These are phyloP conservation scores for Muntiacus reevesi DNA, from an alignment of 2,113 vertebrate genomes.

Conservation along the genomic window DNA sequence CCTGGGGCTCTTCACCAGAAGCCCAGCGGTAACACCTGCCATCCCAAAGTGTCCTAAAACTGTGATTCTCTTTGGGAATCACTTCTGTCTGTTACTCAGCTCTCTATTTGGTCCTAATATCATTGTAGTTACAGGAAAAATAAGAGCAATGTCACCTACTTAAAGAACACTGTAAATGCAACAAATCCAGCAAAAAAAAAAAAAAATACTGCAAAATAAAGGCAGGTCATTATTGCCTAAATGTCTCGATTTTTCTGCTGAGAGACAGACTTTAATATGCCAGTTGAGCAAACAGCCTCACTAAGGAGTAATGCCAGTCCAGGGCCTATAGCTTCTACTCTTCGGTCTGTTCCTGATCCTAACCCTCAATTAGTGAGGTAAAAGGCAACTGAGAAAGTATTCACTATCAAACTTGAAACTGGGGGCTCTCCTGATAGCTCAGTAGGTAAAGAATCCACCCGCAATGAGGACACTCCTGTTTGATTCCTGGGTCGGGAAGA, in stretches of 20 bases:
- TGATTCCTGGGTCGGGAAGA: not conserved
- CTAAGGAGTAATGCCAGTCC: not conserved
- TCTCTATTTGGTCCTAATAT: not conserved
- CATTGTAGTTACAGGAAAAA: accelerated
- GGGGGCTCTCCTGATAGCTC: not conserved
- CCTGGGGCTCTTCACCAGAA: not conserved
- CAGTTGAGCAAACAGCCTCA: not conserved
- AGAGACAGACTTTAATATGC: not conserved
- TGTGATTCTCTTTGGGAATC: not conserved
- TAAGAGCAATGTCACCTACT: not conserved
- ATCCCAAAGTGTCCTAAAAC: not conserved
- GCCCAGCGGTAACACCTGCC: not conserved
- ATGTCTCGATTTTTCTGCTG: not conserved
- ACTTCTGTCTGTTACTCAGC: too few species aligned
- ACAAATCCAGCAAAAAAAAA: not conserved
- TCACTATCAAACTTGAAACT: not conserved
- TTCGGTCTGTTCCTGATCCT: not conserved
- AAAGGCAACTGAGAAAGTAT: not conserved
- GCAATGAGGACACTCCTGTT: not conserved
- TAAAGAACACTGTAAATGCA: not conserved
- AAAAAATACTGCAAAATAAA: not conserved
- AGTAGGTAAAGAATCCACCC: not conserved
- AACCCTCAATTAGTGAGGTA: not conserved
- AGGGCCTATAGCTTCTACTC: not conserved
- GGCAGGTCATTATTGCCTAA: accelerated